Evolutionary conservation across 1,140 invertebrate genomes (phyloP).

Genomic region (Muscidifurax raptorellus): DNA sequence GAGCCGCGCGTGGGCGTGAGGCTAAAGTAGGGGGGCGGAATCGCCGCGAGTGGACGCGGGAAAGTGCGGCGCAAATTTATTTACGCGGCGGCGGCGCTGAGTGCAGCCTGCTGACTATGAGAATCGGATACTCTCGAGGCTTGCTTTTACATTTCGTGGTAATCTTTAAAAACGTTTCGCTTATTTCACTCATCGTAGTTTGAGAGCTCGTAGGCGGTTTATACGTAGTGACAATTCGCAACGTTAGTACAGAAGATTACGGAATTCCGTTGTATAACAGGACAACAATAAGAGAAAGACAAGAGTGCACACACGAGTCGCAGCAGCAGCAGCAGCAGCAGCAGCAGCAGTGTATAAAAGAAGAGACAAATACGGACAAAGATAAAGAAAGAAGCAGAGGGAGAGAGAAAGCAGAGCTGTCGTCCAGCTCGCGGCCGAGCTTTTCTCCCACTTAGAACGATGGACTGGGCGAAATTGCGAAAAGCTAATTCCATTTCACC

Average conservation of each 20-base stretch:
- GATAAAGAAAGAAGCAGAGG: neutral
- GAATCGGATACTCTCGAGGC: too few species aligned
- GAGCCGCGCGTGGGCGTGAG: neutral
- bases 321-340: too few species aligned
- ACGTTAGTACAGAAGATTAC: too few species aligned
- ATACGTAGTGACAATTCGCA: too few species aligned
- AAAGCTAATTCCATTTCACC: slow-evolving; percentile 70
- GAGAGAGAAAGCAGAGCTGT: neutral
- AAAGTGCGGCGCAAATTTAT: neutral
- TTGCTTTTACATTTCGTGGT: too few species aligned
- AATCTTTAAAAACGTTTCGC: too few species aligned
- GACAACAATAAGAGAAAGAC: neutral
- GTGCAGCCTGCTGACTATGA: too few species aligned
- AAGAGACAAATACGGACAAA: neutral
- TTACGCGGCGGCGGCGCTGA: neutral
- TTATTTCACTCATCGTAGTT: too few species aligned
- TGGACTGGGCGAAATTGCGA: slow-evolving; percentile 67
- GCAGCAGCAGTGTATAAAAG: neutral
- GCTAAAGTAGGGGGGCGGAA: neutral
- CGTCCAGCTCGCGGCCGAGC: neutral
- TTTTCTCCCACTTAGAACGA: slow-evolving; percentile 64
- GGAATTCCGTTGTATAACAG: too few species aligned
- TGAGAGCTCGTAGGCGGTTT: too few species aligned
- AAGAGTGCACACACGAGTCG: neutral
- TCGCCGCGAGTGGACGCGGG: too few species aligned